phyloP scores from a whole-genome alignment of 1,140 invertebrate genomes.

The Heterodera schachtii region DNA sequence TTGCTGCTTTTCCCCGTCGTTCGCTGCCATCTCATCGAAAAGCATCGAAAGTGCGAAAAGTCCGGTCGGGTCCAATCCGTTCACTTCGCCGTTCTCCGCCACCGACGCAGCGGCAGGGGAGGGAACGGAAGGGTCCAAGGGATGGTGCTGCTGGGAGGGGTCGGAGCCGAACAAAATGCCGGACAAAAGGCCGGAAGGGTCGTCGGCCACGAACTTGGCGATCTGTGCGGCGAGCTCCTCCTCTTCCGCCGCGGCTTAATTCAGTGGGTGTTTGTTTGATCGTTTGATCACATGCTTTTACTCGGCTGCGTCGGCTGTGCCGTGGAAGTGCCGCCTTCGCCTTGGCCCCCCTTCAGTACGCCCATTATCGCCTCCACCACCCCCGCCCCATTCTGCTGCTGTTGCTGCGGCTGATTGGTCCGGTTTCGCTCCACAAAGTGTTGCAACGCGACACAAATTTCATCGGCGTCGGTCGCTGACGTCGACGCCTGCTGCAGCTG shows the following conservation, averaged over 20 bases:
- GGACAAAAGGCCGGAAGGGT: neutral
- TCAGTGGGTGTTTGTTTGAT: too few relatives aligned
- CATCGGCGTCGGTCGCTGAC: constrained; percentile 34
- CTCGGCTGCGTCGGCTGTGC: neutral
- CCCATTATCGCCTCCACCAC: neutral
- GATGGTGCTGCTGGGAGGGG: neutral
- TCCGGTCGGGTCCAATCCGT: neutral
- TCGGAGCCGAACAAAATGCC: neutral
- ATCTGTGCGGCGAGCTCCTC: constrained; percentile 4
- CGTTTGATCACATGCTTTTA: neutral
- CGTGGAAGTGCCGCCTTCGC: neutral
- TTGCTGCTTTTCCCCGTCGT: neutral
- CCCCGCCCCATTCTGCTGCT: neutral
- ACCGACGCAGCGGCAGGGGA: neutral
- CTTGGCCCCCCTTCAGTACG: neutral
- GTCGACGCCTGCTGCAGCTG: neutral
- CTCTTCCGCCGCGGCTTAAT: neutral
- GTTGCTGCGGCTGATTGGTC: neutral
- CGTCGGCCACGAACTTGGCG: neutral
- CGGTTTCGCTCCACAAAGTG: constrained; percentile 47
- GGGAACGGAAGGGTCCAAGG: neutral
- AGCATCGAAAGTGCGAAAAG: neutral
- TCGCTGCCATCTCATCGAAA: neutral
- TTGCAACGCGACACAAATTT: constrained; percentile 51
- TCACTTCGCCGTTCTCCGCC: constrained; percentile 2